These are phyloP conservation scores for Phalacrocorax carbo DNA, from an alignment of 2,113 vertebrate genomes.

Conservation along the genomic window DNA sequence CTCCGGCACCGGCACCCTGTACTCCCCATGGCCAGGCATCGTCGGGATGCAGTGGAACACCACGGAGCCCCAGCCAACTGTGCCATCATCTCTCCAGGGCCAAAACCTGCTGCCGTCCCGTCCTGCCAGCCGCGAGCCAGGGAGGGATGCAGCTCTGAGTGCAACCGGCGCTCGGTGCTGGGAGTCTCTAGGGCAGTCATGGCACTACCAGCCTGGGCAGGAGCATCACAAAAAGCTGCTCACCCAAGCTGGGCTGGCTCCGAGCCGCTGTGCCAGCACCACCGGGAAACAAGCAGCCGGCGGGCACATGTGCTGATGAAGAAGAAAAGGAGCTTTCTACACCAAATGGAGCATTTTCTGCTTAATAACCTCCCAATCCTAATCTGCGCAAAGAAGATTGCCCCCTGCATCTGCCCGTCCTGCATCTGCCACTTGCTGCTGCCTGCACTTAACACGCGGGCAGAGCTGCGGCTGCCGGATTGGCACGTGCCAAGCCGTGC, in stretches of 20 bases:
- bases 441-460: not conserved
- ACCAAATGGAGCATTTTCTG: slow-evolving; percentile 37
- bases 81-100: not conserved
- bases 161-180: not conserved
- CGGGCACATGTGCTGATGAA: not conserved
- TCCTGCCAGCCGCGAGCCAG: not conserved
- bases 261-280: not conserved
- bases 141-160: accelerated
- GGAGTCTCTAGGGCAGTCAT: not conserved
- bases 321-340: slow-evolving; percentile 20
- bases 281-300: not conserved
- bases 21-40: not conserved
- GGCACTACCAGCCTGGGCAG: not conserved
- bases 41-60: accelerated
- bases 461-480: not conserved
- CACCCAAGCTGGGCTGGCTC: not conserved
- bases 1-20: accelerated
- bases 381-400: slow-evolving; percentile 12
- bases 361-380: slow-evolving; percentile 49
- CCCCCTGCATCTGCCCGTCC: not conserved
- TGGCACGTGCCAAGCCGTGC: not conserved
- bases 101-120: accelerated
- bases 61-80: accelerated
- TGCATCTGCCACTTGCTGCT: not conserved
- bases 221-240: not conserved